Evolutionary conservation across 1,140 invertebrate species (phyloP), one percentile per base, ranked within the genome.

Genomic region (Telenomus remus): DNA sequence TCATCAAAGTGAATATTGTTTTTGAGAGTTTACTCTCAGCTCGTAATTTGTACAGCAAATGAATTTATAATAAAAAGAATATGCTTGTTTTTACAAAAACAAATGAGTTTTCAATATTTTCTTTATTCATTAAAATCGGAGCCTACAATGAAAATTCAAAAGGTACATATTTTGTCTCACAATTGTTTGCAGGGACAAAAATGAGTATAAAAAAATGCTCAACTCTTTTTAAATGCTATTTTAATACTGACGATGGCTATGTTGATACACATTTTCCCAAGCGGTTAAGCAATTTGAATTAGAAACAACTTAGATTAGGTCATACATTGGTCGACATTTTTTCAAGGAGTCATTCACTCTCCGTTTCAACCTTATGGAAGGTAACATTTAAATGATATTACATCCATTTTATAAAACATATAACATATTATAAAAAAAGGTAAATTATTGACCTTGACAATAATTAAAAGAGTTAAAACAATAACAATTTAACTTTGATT

Each of bases 11-110:
- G 9, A 4, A 47, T 13, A 34, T 59, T 4, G 47, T 59, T 59
- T 47, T 27, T 59, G 39, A 49, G 13, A 34, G 19, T 39, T 39
- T 11, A 59, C 34, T 59, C 15, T 37, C 35, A 16, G 9, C 47
- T n/a, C 35, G 27, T 49, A 49, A 44, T 60, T 60, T 60, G 56
- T 60, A 60, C 56, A 60, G 56, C 13, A 15, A 60, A 49, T 60
- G 49, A 60, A 60, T 49, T 39, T 60, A 39, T 60, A 60, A 60
- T 60, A 37, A 60, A 48, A 49, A 47, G 10, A 33, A 6, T 6
- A 15, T 14, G 42, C 34, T 50, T 27, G 4, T n/a, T n/a, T n/a
- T n/a, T n/a, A n/a, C n/a, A 34, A 35, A 39, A 39, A 39, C 3
- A 39, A 39, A 39, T 39, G 37, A 2, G 9, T n/a, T 9, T 11